Conservation (phyloP, 2,113 vertebrate genomes). For the Corythoichthys intestinalis region DNA sequence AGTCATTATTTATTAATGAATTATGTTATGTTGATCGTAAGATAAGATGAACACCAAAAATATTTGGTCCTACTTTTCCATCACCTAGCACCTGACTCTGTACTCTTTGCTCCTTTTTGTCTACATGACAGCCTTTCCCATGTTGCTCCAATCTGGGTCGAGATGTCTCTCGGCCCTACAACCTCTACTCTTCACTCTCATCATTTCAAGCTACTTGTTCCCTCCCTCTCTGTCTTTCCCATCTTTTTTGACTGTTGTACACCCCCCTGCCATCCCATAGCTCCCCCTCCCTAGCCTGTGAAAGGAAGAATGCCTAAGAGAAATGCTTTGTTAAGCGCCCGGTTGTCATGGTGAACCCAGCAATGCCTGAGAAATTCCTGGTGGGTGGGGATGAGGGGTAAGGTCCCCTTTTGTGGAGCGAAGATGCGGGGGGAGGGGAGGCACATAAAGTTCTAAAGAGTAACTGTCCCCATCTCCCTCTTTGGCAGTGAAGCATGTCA, state of each 20-base stretch:
- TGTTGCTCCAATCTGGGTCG: slow-evolving; percentile 54
- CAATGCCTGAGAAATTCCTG: slow-evolving; percentile 77
- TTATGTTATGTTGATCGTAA: neutral
- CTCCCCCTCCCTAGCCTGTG: slow-evolving; percentile 48
- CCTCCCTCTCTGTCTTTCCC: slow-evolving; percentile 1
- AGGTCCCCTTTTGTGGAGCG: slow-evolving; percentile 68
- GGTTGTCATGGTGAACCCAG: slow-evolving; percentile 78
- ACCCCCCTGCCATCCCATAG: neutral
- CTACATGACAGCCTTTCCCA: slow-evolving; percentile 44
- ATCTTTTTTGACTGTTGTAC: slow-evolving; percentile 47
- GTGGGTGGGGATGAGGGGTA: slow-evolving; percentile 70
- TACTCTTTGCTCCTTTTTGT: slow-evolving; percentile 58
- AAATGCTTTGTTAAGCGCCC: slow-evolving; percentile 78
- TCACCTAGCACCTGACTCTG: slow-evolving; percentile 69
- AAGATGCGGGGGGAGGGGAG: slow-evolving; percentile 51
- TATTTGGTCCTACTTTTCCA: slow-evolving; percentile 8
- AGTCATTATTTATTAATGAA: too few relatives aligned
- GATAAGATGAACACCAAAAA: neutral
- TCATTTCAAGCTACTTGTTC: slow-evolving; percentile 44
- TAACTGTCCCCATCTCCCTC: slow-evolving; percentile 54
- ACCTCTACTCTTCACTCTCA: slow-evolving; percentile 47
- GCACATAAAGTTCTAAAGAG: slow-evolving; percentile 68
- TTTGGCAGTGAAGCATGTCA: slow-evolving; percentile 52
- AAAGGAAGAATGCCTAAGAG: slow-evolving; percentile 78
- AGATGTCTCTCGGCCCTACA: slow-evolving; percentile 57